Evolutionary conservation across 2,113 vertebrate genomes (phyloP), one percentile per base, ranked within the genome.

Genomic region (Antigone vipio): DNA sequence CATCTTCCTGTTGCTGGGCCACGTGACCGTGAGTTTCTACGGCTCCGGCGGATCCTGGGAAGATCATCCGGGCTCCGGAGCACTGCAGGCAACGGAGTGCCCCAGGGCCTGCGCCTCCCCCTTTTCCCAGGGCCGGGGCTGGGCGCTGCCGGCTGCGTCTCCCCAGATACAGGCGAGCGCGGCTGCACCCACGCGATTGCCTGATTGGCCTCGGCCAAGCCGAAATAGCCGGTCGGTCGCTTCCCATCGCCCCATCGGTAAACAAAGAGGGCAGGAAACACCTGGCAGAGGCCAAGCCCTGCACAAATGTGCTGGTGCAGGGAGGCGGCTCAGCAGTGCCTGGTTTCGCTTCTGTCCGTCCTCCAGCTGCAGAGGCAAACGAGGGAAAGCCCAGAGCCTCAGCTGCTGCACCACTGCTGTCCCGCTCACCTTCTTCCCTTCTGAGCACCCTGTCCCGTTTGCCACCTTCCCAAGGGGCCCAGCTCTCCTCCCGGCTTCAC

Each of bases 231-330:
- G 10, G 32, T 38, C 32, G 10, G 32, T 38, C 5, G 45, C 24
- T 62, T 62, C 42, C 15, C 93, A 16, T 32, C 18, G 13, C 90
- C 86, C 94, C 23, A 16, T 13, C 5, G 27, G 63, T 92, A 78
- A 94, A 91, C 88, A 79, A 88, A 42, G 96, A 84, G 68, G 5
- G 80, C 96, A 97, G 98, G 98, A 98, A 98, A 95, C 98, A 98
- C 97, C 98, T 98, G 98, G 97, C 71, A 29, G 75, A 16, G 56
- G 45, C 79, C 5, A 8, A 93, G 95, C 89, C 93, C 93, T 94
- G 91, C 12, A 26, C 21, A 5, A 32, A 74, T 21, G 29, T 40
- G 79, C 23, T 40, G 82, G 52, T 26, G 88, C 34, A 1, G 6
- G 66, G 66, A 86, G 82, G 89, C 96, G 69, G 87, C 55, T 68